Evolutionary conservation across 2,797 vertebrate genomes (phyloP).

Genomic region (Gila robusta): DNA sequence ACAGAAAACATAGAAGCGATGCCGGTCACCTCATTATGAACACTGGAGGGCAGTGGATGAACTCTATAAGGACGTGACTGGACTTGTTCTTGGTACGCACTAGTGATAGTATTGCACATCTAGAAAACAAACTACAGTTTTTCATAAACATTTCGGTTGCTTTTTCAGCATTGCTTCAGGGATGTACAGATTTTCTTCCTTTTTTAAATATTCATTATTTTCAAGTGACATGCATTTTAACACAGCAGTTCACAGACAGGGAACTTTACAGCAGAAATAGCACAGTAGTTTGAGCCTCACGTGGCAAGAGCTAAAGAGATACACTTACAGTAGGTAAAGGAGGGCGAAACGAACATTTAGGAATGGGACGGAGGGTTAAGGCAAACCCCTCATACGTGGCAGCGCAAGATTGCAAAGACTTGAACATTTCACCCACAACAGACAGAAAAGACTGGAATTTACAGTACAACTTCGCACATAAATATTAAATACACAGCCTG

Average conservation of each 20-base stretch:
- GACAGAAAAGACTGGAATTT: slow-evolving; percentile 73
- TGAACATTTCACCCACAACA: slow-evolving; percentile 65
- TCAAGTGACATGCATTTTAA: slow-evolving; percentile 80
- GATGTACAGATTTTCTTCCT: slow-evolving; percentile 79
- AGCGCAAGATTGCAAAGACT: slow-evolving; percentile 56
- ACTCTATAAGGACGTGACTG: slow-evolving; percentile 18
- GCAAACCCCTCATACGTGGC: slow-evolving; percentile 49
- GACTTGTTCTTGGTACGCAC: slow-evolving; percentile 60
- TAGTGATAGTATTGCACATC: slow-evolving; percentile 82
- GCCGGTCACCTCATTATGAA: slow-evolving; percentile 65
- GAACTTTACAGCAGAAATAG: slow-evolving; percentile 77
- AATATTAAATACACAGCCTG: slow-evolving; percentile 68
- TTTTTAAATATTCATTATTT: slow-evolving; percentile 69
- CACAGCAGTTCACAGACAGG: slow-evolving; percentile 81
- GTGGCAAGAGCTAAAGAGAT: slow-evolving; percentile 65
- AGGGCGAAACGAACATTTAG: slow-evolving; percentile 66
- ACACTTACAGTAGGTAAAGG: slow-evolving; percentile 72
- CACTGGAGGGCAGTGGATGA: slow-evolving; percentile 67
- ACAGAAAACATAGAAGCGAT: slow-evolving; percentile 36
- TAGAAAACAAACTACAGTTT: slow-evolving; percentile 77
- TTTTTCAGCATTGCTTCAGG: slow-evolving; percentile 64
- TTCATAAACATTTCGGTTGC: slow-evolving; percentile 60
- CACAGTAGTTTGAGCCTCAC: slow-evolving; percentile 73
- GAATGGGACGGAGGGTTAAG: slow-evolving; percentile 53
- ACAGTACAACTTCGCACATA: slow-evolving; percentile 70